Conservation (phyloP, 2,113 vertebrate genomes). For the Scopus umbretta region DNA sequence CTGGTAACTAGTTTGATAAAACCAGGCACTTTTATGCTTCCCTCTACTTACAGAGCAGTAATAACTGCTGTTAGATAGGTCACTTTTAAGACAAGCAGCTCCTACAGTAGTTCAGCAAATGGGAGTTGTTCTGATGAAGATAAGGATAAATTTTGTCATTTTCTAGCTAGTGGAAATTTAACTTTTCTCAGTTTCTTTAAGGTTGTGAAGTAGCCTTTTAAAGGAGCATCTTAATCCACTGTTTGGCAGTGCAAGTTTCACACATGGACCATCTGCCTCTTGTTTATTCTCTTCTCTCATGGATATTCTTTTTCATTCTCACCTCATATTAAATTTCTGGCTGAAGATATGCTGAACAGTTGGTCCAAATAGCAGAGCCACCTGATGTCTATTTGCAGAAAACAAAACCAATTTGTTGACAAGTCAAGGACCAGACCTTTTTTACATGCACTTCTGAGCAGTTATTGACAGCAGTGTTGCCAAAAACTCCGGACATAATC, state of each 20-base stretch:
- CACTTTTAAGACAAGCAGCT: neutral
- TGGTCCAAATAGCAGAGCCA: conserved; percentile 44
- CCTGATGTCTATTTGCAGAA: conserved; percentile 30
- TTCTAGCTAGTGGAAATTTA: neutral
- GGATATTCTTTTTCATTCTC: conserved; percentile 32
- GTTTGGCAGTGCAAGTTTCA: neutral
- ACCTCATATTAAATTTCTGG: conserved; percentile 52
- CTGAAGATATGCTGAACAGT: conserved; percentile 27
- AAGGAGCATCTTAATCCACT: conserved; percentile 29
- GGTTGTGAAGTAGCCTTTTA: neutral
- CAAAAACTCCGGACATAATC: neutral
- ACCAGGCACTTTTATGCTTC: neutral
- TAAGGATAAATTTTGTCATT: neutral
- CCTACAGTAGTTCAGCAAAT: neutral
- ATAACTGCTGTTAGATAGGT: neutral
- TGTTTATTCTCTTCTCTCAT: conserved; percentile 11
- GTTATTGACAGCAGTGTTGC: neutral
- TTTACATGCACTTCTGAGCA: neutral
- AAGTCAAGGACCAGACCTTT: neutral
- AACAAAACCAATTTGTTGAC: neutral
- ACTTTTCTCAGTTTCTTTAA: neutral
- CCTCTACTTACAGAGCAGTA: neutral
- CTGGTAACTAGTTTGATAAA: neutral
- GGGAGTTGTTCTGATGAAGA: neutral
- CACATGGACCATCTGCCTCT: conserved; percentile 31